These are phyloP conservation scores for Hybognathus amarus DNA, from an alignment of 2,797 vertebrate species.

Conservation along the genomic window DNA sequence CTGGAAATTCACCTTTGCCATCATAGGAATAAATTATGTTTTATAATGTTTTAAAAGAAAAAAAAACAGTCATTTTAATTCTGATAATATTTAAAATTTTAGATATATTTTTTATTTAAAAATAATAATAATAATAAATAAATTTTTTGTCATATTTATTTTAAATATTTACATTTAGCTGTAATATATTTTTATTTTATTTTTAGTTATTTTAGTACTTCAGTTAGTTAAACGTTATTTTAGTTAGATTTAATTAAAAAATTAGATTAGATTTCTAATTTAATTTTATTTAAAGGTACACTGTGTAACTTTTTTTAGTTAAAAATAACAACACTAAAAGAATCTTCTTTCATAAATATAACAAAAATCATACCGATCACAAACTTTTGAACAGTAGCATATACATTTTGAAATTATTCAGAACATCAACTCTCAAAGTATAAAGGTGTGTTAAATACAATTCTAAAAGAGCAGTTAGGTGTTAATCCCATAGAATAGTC, in stretches of 20 bases:
- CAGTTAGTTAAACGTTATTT: neutral
- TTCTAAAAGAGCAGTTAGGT: neutral
- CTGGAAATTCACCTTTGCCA: too few relatives aligned
- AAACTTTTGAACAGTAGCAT: neutral
- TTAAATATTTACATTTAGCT: neutral
- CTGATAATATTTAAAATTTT: too few relatives aligned
- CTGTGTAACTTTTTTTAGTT: neutral
- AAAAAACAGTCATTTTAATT: too few relatives aligned
- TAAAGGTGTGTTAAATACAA: slow-evolving; percentile 27
- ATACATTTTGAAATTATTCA: neutral
- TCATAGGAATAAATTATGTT: too few relatives aligned
- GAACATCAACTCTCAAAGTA: neutral
- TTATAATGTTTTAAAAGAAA: too few relatives aligned
- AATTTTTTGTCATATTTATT: neutral
- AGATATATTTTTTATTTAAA: too few relatives aligned
- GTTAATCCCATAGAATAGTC: slow-evolving; percentile 5
- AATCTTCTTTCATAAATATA: neutral
- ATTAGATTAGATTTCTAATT: too few relatives aligned
- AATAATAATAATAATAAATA: too few relatives aligned
- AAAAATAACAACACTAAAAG: neutral
- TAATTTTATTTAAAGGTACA: neutral
- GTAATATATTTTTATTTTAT: neutral
- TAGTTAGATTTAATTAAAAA: too few relatives aligned
- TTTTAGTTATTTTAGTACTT: neutral
- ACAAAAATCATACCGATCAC: neutral